Conservation (phyloP, 2,888 invertebrate genomes). For the Dolichomitus sp. region DNA sequence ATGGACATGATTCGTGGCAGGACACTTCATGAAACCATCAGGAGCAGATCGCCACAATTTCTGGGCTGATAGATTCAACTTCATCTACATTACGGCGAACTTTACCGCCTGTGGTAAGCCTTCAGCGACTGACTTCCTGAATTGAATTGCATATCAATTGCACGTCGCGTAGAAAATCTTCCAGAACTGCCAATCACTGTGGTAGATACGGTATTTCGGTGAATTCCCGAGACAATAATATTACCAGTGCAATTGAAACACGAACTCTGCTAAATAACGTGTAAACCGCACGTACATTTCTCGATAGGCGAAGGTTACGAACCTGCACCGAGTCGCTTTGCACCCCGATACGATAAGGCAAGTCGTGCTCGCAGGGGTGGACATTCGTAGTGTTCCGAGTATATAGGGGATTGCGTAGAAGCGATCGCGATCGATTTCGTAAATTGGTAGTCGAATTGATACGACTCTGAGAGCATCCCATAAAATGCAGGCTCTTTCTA, state of each 20-base stretch:
- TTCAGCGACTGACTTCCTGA: not conserved
- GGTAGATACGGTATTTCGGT: not conserved
- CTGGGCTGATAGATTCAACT: conserved; percentile 25
- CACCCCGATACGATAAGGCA: conserved; percentile 56
- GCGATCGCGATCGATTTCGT: conserved; percentile 53
- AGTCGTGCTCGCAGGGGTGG: conserved; percentile 40
- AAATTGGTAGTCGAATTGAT: conserved; percentile 58
- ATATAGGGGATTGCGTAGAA: conserved; percentile 19
- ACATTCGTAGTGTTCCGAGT: conserved; percentile 13
- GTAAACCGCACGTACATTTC: conserved; percentile 74
- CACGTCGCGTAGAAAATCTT: not conserved
- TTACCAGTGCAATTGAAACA: conserved; percentile 23
- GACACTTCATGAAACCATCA: conserved; percentile 49
- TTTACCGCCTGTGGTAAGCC: not conserved
- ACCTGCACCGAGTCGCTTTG: conserved; percentile 65
- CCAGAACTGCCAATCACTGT: not conserved
- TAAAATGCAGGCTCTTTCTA: conserved; percentile 33
- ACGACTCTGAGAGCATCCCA: conserved; percentile 24
- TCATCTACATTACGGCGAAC: not conserved
- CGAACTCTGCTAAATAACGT: conserved; percentile 76
- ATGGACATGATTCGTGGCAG: conserved; percentile 21
- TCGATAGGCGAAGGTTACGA: conserved; percentile 75
- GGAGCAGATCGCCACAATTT: not conserved
- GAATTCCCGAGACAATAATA: conserved; percentile 49
- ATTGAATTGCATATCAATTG: not conserved